Conservation (phyloP, 1,140 invertebrate genomes). For the Ceratina calcarata region DNA sequence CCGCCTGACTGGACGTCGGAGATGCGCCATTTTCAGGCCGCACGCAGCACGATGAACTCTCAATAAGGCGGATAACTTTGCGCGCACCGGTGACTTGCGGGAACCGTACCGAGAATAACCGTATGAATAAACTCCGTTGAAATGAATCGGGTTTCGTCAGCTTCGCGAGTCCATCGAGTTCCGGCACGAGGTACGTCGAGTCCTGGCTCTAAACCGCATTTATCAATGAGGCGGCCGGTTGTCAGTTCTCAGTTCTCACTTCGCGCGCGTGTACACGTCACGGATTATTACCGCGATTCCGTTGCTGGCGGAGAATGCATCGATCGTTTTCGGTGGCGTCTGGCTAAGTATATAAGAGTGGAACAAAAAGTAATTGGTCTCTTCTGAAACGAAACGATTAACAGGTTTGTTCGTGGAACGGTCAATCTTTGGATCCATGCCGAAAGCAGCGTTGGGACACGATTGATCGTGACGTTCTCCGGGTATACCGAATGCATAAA, state of each 20-base stretch:
- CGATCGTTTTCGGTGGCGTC: not conserved
- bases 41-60: not conserved
- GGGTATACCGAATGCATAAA: conserved; percentile 54
- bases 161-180: conserved; percentile 69
- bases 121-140: conserved; percentile 4
- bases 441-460: conserved; percentile 37
- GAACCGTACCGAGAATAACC: not conserved
- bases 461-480: conserved; percentile 42
- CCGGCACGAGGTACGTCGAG: conserved; percentile 55
- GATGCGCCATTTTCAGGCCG: conserved; percentile 72
- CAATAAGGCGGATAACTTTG: not conserved
- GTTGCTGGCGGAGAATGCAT: not conserved
- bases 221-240: conserved; percentile 46
- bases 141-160: conserved; percentile 69
- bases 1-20: conserved; percentile 72
- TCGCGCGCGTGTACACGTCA: not conserved
- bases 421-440: conserved; percentile 62
- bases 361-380: not conserved
- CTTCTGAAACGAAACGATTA: conserved; percentile 10
- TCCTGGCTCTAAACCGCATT: conserved; percentile 67
- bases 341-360: not conserved
- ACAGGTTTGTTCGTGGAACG: not conserved
- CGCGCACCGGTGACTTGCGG: not conserved
- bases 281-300: no score
- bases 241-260: conserved; percentile 31